Percentiles rank a stretch among this genome's conserved stretches.
Conservation (phyloP, 2,797 vertebrate species). For the Echeneis naucrates region DNA sequence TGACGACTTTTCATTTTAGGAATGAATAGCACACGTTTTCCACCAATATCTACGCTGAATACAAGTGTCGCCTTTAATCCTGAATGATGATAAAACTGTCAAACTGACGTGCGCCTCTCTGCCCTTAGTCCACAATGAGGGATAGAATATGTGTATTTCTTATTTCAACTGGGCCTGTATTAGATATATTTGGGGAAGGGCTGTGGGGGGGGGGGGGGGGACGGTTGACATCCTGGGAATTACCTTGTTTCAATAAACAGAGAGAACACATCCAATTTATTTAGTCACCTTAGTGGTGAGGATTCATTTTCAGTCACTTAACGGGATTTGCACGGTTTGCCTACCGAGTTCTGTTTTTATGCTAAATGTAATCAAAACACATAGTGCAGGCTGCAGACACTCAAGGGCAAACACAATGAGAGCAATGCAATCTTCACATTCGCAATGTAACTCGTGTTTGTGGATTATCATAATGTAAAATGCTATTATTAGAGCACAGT, state of each 20-base stretch:
- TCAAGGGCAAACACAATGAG: constrained; percentile 2
- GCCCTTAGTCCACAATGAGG: not conserved
- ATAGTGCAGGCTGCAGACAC: not conserved
- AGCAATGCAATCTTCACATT: not conserved
- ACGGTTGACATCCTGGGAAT: not conserved
- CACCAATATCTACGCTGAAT: constrained; percentile 2
- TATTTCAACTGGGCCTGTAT: not conserved
- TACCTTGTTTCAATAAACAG: constrained; percentile 30
- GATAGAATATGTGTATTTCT: no score
- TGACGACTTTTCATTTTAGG: constrained; percentile 25
- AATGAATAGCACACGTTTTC: not conserved
- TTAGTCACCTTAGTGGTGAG: constrained; percentile 12
- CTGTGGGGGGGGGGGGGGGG: constrained; percentile 12
- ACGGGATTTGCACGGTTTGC: constrained; percentile 50
- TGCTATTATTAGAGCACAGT: not conserved
- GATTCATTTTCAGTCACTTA: constrained; percentile 48
- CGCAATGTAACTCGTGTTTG: not conserved
- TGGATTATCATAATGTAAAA: not conserved
- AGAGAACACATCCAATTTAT: constrained; percentile 41
- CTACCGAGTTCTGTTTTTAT: constrained; percentile 37
- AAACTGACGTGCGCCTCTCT: constrained; percentile 17
- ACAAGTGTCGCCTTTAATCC: not conserved
- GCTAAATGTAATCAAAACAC: constrained; percentile 46
- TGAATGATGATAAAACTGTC: constrained; percentile 23
- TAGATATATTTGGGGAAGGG: not conserved